phyloP scores from a whole-genome alignment of 2,797 vertebrate genomes.

The Urocyon cinereoargenteus region DNA sequence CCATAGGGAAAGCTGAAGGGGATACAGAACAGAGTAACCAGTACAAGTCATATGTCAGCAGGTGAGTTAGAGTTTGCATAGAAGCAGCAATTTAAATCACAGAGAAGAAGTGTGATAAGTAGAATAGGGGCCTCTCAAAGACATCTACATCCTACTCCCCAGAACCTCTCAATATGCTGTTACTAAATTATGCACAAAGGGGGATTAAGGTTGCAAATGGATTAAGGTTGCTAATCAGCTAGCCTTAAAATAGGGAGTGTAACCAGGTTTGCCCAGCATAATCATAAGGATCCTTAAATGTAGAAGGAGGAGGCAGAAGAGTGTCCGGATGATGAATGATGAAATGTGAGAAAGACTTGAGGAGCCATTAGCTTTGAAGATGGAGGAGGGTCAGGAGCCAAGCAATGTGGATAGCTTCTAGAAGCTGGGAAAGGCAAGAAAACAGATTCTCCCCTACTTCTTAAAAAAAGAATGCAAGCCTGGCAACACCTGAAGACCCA shows the following conservation, averaged over 20 bases:
- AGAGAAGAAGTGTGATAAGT: not conserved
- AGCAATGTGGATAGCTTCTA: not conserved
- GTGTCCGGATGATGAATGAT: not conserved
- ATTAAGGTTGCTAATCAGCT: not conserved
- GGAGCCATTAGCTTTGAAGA: not conserved
- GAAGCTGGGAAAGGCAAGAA: not conserved
- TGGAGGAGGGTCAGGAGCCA: not conserved
- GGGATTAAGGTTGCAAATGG: not conserved
- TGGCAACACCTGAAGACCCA: not conserved
- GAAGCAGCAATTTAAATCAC: not conserved
- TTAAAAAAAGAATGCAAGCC: not conserved
- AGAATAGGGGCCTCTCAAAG: not conserved
- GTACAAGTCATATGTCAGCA: not conserved
- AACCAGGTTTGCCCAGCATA: not conserved
- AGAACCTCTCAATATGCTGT: not conserved
- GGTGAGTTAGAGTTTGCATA: not conserved
- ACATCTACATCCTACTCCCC: not conserved
- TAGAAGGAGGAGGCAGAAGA: not conserved
- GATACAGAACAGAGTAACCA: not conserved
- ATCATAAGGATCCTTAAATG: not conserved
- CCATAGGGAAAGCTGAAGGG: not conserved
- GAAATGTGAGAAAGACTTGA: not conserved
- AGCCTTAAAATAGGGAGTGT: not conserved
- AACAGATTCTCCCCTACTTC: not conserved
- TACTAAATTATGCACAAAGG: not conserved